These are phyloP conservation scores for Halichoerus grypus DNA, from an alignment of 2,113 vertebrate species.

Conservation along the genomic window DNA sequence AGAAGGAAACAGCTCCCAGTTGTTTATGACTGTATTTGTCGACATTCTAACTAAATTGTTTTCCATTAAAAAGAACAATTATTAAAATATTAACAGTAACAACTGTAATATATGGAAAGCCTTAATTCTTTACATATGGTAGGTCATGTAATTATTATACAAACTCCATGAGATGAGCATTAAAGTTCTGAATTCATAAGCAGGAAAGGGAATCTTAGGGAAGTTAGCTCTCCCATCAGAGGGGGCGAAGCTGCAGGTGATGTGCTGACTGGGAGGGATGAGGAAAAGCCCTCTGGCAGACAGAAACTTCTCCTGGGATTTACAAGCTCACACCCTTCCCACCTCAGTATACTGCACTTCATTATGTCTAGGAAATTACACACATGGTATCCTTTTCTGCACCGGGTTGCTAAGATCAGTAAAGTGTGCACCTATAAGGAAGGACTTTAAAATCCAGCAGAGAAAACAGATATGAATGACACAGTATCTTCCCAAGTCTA, in stretches of 20 bases:
- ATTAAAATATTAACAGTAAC: neutral
- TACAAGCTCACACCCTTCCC: neutral
- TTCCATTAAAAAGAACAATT: neutral
- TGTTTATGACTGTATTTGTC: neutral
- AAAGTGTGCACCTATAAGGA: neutral
- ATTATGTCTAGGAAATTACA: slow-evolving; percentile 30
- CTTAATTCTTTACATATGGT: neutral
- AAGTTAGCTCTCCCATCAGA: neutral
- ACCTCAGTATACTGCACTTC: neutral
- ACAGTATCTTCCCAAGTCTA: neutral
- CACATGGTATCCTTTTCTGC: neutral
- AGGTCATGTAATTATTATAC: neutral
- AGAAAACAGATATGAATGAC: neutral
- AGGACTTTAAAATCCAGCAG: neutral
- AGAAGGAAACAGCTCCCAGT: neutral
- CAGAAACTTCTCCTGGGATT: neutral
- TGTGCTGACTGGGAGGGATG: neutral
- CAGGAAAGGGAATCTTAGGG: neutral
- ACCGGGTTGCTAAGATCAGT: neutral
- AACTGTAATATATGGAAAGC: neutral
- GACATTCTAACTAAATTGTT: slow-evolving; percentile 6
- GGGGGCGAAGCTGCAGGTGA: neutral
- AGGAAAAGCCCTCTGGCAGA: neutral
- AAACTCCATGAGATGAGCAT: neutral
- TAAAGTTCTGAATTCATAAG: neutral